phyloP scores from a whole-genome alignment of 2,888 invertebrate species.

The Tiliacea aurago region DNA sequence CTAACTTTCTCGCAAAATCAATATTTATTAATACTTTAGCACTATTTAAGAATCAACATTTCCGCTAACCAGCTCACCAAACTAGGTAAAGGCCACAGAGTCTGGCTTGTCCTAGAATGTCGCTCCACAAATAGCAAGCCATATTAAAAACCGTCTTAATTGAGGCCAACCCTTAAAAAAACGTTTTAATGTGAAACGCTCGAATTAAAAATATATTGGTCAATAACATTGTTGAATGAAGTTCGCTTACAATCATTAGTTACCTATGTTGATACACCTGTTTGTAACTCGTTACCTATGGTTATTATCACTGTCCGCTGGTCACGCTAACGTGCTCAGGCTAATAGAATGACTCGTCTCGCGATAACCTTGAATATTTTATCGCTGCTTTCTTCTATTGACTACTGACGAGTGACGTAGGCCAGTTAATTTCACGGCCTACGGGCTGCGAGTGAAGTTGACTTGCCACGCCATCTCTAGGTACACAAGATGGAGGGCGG shows the following conservation, averaged over 20 bases:
- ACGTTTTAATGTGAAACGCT: slow-evolving; percentile 15
- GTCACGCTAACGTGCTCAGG: slow-evolving; percentile 74
- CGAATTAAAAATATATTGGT: slow-evolving; percentile 30
- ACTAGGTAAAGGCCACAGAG: slow-evolving; percentile 61
- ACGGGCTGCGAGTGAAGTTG: slow-evolving; percentile 51
- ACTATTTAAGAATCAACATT: slow-evolving; percentile 42
- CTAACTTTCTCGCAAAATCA: slow-evolving; percentile 10
- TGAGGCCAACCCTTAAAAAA: slow-evolving; percentile 51
- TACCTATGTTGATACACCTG: slow-evolving; percentile 53
- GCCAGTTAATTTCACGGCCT: slow-evolving; percentile 63
- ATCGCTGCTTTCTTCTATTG: slow-evolving; percentile 73
- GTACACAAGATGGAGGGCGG: slow-evolving; percentile 12
- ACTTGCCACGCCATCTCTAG: slow-evolving; percentile 26
- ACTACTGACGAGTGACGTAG: slow-evolving; percentile 73
- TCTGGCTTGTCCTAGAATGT: slow-evolving; percentile 47
- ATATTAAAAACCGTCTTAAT: slow-evolving; percentile 58
- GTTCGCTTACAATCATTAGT: slow-evolving; percentile 39
- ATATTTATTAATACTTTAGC: slow-evolving; percentile 31
- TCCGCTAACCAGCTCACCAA: slow-evolving; percentile 38
- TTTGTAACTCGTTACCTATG: slow-evolving; percentile 66
- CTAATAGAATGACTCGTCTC: slow-evolving; percentile 77
- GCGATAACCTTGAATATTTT: slow-evolving; percentile 80
- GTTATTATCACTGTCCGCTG: slow-evolving; percentile 64
- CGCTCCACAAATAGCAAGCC: slow-evolving; percentile 54
- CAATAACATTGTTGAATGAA: slow-evolving; percentile 36